Evolutionary conservation across 1,140 invertebrate species (phyloP).

Genomic region (Heliconius hermathena): DNA sequence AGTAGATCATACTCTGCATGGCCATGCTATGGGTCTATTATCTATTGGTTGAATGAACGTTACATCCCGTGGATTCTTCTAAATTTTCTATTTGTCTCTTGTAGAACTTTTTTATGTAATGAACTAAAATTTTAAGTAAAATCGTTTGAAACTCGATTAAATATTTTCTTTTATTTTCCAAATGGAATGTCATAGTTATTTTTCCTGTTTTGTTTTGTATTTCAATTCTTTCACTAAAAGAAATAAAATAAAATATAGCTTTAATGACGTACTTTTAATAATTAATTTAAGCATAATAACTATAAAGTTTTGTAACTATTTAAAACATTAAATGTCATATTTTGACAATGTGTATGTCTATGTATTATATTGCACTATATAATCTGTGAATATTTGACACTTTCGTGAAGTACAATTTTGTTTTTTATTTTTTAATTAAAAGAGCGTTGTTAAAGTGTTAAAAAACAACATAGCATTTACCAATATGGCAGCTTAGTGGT

Average conservation of each 20-base stretch:
- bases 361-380: background rate
- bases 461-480: slow-evolving; percentile 77
- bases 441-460: slow-evolving; percentile 33
- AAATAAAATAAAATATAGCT: slow-evolving; percentile 31
- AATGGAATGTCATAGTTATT: slow-evolving; percentile 40
- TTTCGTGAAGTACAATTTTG: background rate
- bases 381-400: background rate
- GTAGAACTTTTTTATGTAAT: slow-evolving; percentile 10
- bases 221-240: slow-evolving; percentile 39
- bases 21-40: slow-evolving; percentile 47
- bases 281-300: background rate
- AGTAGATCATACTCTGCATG: slow-evolving; percentile 65
- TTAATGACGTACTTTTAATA: slow-evolving; percentile 41
- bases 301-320: too few species aligned
- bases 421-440: background rate
- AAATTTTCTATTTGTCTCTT: slow-evolving; percentile 19
- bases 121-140: slow-evolving; percentile 21
- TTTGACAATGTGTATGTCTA: background rate
- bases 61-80: background rate
- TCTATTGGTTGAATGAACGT: slow-evolving; percentile 19
- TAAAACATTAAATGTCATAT: background rate
- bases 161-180: slow-evolving; percentile 34
- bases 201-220: slow-evolving; percentile 38
- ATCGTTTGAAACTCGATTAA: slow-evolving; percentile 37
- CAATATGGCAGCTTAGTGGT: slow-evolving; percentile 77